phyloP scores from a whole-genome alignment of 2,888 invertebrate species.

The Griposia aprilina region DNA sequence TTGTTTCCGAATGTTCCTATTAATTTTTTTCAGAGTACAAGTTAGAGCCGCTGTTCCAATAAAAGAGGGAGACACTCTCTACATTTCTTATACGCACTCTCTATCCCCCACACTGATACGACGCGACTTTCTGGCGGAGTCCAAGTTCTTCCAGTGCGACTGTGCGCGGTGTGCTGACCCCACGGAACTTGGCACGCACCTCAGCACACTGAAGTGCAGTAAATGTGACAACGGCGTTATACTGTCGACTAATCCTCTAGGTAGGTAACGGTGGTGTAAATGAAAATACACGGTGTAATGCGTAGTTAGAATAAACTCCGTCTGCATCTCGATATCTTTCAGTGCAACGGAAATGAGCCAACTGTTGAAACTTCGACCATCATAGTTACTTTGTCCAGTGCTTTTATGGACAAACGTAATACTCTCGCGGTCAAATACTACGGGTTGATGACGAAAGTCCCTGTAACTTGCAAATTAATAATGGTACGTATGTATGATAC shows the following conservation, averaged over 20 bases:
- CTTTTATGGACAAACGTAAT: neutral
- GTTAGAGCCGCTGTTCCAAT: constrained; percentile 93
- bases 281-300: no score
- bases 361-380: neutral
- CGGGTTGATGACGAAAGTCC: no score
- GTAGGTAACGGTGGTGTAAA: constrained; percentile 84
- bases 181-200: constrained; percentile 94
- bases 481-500: no score
- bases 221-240: constrained; percentile 94
- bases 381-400: neutral
- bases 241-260: constrained; percentile 92
- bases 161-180: constrained; percentile 95
- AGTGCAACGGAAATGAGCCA: neutral
- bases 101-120: constrained; percentile 93
- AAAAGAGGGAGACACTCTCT: constrained; percentile 91
- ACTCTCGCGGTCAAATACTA: no score
- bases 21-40: constrained; percentile 88
- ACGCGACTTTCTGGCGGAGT: constrained; percentile 92
- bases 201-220: constrained; percentile 94
- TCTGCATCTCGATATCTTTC: neutral
- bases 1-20: neutral
- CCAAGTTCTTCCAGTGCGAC: constrained; percentile 95
- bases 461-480: no score
- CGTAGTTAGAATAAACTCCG: neutral
- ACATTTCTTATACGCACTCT: constrained; percentile 94